Base-by-base conservation (phyloP, 2,888 invertebrate species). In the Agrochola circellaris region DNA sequence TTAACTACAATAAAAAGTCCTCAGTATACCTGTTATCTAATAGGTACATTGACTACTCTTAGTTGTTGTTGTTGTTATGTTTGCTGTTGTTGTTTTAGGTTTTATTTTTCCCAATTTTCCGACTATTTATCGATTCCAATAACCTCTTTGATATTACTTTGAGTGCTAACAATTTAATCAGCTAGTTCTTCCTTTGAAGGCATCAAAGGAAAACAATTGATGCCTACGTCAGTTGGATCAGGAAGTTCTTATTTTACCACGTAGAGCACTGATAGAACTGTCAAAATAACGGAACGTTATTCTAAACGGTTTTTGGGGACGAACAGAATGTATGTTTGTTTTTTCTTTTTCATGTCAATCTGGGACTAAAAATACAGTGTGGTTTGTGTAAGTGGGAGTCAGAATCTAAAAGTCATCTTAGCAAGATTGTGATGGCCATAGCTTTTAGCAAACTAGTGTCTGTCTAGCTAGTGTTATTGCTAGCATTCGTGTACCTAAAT, bases 261-360 rank as follows among this genome's bases (percentile, higher is more conserved):
- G 54, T 79, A 23, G 30, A 72, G 56, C 56, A 73, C 76, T 83
- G 79, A 84, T 79, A 86, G 79, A 72, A 51, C 79, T 84, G 86
- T 84, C 84, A 83, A 83, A 76, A 83, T 67, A 73, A 69, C 72
- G 34, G 73, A 75, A 76, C 66, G 86, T 69, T 81, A 26, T 77
- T 71, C 65, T 70, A 66, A 74, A 79, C 38, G 65, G 62, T 64
- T 78, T 85, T 48, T 60, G 66, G 54, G 61, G 23, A 72, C 70
- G 45, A 77, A 78, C 58, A 73, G 68, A 70, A 51, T 15, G 69
- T 38, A 58, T 1, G 13, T 60, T 56, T 60, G 2, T 38, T 67
- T 56, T 84, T 51, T 26, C 3, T 56, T 20, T 77, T 30, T 45
- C 45, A 1, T 75, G 65, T 75, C 62, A 66, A 61, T 69, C 71